A percentile compares a stretch with the other conserved stretches of the same genome.
Evolutionary conservation across 2,113 vertebrate genomes (phyloP).

Genomic region (Etia nguti): DNA sequence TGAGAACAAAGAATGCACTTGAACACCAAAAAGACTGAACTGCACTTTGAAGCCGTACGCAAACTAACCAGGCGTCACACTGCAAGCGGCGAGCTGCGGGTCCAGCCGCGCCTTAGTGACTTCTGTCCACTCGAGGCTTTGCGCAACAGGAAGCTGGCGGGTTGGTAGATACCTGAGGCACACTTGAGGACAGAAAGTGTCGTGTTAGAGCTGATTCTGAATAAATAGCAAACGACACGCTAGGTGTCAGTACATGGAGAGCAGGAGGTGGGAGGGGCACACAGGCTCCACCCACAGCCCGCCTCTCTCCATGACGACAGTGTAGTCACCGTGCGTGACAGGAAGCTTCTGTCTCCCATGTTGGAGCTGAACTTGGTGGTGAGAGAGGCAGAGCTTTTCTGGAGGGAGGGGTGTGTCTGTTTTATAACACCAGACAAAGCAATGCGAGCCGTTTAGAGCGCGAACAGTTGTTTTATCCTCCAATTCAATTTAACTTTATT

Average conservation of each 20-base stretch:
- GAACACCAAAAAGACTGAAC: conserved; percentile 63
- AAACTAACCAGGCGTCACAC: conserved; percentile 16
- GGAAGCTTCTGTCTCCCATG: neutral
- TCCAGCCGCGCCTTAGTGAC: neutral
- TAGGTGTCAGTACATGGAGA: neutral
- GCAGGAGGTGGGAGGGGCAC: neutral
- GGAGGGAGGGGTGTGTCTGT: neutral
- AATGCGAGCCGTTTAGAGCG: neutral
- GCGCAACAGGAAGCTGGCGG: neutral
- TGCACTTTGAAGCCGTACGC: conserved; percentile 68
- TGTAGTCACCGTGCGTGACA: neutral
- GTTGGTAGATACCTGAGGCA: neutral
- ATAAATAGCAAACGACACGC: neutral
- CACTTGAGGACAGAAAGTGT: neutral
- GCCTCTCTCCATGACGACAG: neutral
- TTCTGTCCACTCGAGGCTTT: neutral
- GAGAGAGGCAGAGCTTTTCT: neutral
- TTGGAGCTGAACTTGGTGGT: neutral
- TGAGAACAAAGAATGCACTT: conserved; percentile 71
- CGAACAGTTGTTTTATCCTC: neutral
- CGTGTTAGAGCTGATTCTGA: neutral
- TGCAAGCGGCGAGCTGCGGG: neutral
- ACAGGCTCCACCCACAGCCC: neutral
- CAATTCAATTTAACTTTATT: neutral
- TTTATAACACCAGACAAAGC: neutral